Conservation (phyloP, 2,888 invertebrate genomes). For the Amphipyra berbera region DNA sequence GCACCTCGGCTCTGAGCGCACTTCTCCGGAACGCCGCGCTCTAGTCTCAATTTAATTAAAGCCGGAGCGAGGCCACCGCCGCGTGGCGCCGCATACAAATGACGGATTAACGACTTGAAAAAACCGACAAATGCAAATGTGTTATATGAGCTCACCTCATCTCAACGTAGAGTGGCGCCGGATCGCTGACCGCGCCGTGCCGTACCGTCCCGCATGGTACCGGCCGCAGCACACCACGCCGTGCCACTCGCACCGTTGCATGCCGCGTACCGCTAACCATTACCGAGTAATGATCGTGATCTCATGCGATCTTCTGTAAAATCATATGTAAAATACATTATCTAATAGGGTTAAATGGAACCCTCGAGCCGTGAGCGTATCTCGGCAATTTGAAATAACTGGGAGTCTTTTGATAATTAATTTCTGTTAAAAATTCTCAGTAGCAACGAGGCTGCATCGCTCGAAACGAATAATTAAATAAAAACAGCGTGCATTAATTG, state of each 20-base stretch:
- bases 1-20: not conserved
- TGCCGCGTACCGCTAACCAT: no score
- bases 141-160: conserved; percentile 41
- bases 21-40: conserved; percentile 27
- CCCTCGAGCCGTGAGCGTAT: conserved; percentile 1
- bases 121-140: conserved; percentile 60
- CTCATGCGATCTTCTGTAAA: not conserved
- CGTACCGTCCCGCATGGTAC: not conserved
- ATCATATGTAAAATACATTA: not conserved
- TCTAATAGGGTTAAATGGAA: not conserved
- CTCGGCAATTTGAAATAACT: conserved; percentile 2
- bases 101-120: conserved; percentile 59
- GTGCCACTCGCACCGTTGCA: no score
- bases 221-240: no score
- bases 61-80: conserved; percentile 4
- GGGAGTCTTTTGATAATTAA: conserved; percentile 26
- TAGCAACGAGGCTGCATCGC: conserved; percentile 6
- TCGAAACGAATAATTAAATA: conserved; percentile 51
- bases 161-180: conserved; percentile 27
- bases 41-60: conserved; percentile 59
- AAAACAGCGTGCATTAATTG: conserved; percentile 54
- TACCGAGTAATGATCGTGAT: not conserved
- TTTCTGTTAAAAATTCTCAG: conserved; percentile 35
- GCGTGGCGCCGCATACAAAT: conserved; percentile 65
- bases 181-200: not conserved